Conservation (phyloP, 1,140 invertebrate species). For the Neodiprion virginianus region DNA sequence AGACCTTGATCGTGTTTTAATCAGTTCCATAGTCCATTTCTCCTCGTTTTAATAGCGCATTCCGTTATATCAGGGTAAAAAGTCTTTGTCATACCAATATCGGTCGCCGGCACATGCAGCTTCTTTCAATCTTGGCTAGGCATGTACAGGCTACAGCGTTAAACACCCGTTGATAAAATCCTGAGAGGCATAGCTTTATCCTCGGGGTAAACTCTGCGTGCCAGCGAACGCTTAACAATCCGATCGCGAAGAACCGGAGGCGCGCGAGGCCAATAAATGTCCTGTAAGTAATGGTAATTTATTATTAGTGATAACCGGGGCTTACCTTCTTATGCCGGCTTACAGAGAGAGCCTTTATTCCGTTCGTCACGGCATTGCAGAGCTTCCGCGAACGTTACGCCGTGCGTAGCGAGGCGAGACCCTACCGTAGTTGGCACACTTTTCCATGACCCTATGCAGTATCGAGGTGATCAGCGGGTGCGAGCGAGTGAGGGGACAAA, state of each 20-base stretch:
- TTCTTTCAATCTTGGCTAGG: too few species aligned
- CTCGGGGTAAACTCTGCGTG: neutral
- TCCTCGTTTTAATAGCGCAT: neutral
- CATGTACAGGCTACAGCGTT: too few species aligned
- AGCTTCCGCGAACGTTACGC: neutral
- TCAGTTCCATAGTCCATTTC: neutral
- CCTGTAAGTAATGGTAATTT: too few species aligned
- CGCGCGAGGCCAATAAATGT: too few species aligned
- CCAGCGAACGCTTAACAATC: neutral
- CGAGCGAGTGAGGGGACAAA: neutral
- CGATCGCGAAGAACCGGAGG: too few species aligned
- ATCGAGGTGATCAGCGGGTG: too few species aligned
- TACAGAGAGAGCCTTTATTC: neutral
- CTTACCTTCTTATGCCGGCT: neutral
- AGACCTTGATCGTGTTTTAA: neutral
- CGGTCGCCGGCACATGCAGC: neutral
- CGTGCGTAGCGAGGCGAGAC: slow-evolving; percentile 6
- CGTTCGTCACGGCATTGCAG: neutral
- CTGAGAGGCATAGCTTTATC: neutral
- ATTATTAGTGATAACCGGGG: neutral
- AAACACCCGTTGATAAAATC: neutral
- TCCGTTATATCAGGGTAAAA: neutral
- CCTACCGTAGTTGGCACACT: neutral
- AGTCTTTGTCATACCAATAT: neutral
- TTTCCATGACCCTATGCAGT: neutral